Conservation (phyloP, 2,888 invertebrate species). For the Drosophila kambysellisi region DNA sequence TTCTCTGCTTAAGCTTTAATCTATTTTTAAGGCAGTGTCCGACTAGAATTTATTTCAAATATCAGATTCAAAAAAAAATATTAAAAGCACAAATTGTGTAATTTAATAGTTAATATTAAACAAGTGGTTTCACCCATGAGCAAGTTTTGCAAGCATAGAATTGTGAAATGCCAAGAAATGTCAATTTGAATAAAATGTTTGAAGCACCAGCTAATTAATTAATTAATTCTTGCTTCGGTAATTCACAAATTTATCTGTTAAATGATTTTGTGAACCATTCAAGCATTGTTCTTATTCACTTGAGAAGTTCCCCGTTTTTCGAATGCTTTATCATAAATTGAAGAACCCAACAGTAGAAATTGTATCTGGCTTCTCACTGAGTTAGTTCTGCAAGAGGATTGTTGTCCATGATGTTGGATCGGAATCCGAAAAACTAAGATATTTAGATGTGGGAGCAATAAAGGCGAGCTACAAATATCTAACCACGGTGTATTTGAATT, state of each 20-base stretch:
- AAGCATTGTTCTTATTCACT: neutral
- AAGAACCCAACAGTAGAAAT: neutral
- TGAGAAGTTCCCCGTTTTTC: neutral
- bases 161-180: neutral
- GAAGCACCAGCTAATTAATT: neutral
- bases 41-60: neutral
- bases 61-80: neutral
- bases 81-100: neutral
- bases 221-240: neutral
- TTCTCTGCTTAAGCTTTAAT: neutral
- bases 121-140: neutral
- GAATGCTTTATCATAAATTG: no score
- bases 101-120: neutral
- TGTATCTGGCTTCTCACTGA: neutral
- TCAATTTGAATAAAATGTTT: neutral
- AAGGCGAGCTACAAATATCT: conserved; percentile 16
- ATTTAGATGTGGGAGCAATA: neutral
- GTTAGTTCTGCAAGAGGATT: neutral
- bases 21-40: neutral
- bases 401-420: neutral
- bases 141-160: neutral
- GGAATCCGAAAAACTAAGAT: neutral
- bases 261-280: neutral
- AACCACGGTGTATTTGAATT: conserved; percentile 45
- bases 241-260: neutral